Evolutionary conservation across 2,797 vertebrate species (phyloP).

Genomic region (Schizopygopsis pylzovi): DNA sequence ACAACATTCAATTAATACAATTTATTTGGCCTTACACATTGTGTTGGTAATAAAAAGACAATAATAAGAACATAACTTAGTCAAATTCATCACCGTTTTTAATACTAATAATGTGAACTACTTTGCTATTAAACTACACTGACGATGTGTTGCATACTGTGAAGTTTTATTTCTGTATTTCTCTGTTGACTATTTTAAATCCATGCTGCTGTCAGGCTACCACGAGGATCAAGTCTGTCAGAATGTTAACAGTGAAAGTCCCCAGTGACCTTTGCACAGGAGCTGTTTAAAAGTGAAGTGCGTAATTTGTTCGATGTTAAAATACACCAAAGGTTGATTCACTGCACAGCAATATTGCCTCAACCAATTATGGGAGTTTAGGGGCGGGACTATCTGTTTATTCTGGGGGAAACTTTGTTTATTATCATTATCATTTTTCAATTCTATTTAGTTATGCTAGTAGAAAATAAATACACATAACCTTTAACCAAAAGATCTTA

Average conservation of each 20-base stretch:
- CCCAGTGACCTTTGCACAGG: conserved; percentile 24
- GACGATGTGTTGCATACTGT: neutral
- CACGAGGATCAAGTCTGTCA: conserved; percentile 55
- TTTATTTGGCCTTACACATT: neutral
- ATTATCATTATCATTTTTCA: neutral
- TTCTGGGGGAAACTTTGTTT: neutral
- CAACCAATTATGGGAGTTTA: neutral
- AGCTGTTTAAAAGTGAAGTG: neutral
- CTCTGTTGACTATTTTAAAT: neutral
- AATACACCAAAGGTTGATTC: neutral
- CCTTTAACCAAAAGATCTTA: neutral
- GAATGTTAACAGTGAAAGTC: conserved; percentile 37
- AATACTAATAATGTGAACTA: neutral
- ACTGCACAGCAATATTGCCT: neutral
- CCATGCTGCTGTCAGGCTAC: conserved; percentile 18
- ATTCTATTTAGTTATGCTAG: neutral
- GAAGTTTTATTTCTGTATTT: conserved; percentile 6
- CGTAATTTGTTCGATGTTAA: neutral
- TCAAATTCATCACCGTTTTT: neutral
- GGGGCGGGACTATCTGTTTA: neutral
- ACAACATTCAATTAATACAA: neutral
- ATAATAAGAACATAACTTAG: neutral
- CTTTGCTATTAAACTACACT: neutral
- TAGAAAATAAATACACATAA: neutral
- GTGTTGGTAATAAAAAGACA: neutral